Conservation (phyloP, 1,140 invertebrate genomes). For the Aethina tumida region DNA sequence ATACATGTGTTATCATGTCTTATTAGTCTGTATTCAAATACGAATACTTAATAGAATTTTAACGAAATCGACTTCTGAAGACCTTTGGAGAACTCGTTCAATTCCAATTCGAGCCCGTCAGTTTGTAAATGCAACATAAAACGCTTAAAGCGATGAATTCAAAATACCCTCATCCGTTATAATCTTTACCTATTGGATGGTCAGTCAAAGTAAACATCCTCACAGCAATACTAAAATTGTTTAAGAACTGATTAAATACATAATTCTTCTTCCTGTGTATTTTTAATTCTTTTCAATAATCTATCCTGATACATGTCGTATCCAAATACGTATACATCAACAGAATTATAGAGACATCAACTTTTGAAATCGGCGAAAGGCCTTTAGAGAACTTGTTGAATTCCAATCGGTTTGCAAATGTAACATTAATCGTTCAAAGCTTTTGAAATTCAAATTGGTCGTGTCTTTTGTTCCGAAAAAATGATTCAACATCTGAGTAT, state of each 20-base stretch:
- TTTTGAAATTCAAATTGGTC: slow-evolving; percentile 81
- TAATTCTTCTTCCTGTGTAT: slow-evolving; percentile 85
- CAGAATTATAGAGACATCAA: slow-evolving; percentile 93
- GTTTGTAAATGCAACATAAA: slow-evolving; percentile 97
- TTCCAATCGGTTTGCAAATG: slow-evolving; percentile 94
- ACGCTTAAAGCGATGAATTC: slow-evolving; percentile 52
- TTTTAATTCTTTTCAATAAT: slow-evolving; percentile 59
- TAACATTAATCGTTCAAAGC: slow-evolving; percentile 90
- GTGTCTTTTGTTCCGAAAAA: slow-evolving; percentile 92
- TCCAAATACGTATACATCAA: slow-evolving; percentile 85
- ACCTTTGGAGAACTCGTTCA: slow-evolving; percentile 88
- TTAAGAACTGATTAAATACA: slow-evolving; percentile 94
- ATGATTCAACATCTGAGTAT: slow-evolving; percentile 86
- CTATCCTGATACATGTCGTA: slow-evolving; percentile 76
- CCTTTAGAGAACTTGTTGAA: slow-evolving; percentile 93
- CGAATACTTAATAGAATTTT: slow-evolving; percentile 88
- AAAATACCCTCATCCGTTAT: slow-evolving; percentile 29
- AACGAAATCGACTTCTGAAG: slow-evolving; percentile 92
- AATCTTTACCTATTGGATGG: slow-evolving; percentile 92
- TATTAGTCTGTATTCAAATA: slow-evolving; percentile 80
- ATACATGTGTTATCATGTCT: slow-evolving; percentile 77
- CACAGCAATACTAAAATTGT: slow-evolving; percentile 96
- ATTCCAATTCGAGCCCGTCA: slow-evolving; percentile 95
- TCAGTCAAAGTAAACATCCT: slow-evolving; percentile 95
- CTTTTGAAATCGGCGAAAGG: slow-evolving; percentile 80